Percentiles rank a stretch among this genome's conserved stretches.
Evolutionary conservation across 2,113 vertebrate genomes (phyloP).

Genomic region (Macquaria ambigua): DNA sequence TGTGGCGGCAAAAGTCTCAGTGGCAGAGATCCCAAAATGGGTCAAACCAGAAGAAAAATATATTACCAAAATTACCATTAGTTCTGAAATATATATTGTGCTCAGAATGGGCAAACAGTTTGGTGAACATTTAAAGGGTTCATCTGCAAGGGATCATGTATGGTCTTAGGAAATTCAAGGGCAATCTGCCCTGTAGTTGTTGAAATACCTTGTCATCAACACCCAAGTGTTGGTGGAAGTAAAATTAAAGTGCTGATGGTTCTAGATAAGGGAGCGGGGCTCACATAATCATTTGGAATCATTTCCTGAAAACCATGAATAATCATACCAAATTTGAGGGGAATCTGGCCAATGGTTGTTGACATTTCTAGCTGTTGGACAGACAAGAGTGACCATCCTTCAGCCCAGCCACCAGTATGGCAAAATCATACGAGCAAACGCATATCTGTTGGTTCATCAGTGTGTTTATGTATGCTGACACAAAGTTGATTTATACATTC

Average conservation of each 20-base stretch:
- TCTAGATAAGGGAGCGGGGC: background rate
- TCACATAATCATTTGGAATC: background rate
- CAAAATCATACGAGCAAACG: background rate
- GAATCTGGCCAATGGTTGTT: background rate
- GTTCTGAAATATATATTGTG: background rate
- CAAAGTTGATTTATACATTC: background rate
- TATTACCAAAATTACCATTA: background rate
- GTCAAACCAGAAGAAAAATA: background rate
- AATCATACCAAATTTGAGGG: background rate
- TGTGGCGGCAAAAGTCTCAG: background rate
- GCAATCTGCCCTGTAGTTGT: background rate
- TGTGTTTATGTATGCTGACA: background rate
- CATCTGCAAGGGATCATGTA: background rate
- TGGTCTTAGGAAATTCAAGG: background rate
- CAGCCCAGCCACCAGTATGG: no score
- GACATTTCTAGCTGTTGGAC: background rate
- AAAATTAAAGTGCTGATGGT: background rate
- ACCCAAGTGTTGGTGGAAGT: background rate
- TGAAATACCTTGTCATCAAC: background rate
- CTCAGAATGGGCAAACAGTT: no score
- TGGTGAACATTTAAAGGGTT: background rate
- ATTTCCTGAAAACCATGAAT: background rate
- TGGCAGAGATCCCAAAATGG: background rate
- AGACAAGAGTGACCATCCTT: background rate
- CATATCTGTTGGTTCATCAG: background rate